phyloP scores from a whole-genome alignment of 2,113 vertebrate species.

The Tupaia tana region DNA sequence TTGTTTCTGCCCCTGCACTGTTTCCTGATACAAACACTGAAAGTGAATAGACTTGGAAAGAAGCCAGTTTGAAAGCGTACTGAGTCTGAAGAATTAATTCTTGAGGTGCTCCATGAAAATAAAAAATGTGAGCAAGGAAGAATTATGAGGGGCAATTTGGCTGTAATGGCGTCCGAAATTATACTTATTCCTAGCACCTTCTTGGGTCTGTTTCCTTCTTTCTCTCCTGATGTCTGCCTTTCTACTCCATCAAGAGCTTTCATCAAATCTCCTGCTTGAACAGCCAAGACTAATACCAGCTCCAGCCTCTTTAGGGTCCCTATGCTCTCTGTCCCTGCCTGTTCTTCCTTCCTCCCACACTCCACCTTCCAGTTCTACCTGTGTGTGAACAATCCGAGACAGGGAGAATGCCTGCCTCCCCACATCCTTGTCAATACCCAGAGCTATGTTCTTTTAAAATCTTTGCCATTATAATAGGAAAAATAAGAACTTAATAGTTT shows the following conservation, averaged over 20 bases:
- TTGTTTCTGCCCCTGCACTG: background rate
- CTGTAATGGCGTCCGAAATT: background rate
- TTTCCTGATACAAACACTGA: background rate
- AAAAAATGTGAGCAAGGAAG: background rate
- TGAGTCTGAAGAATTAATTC: conserved; percentile 7
- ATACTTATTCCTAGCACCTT: background rate
- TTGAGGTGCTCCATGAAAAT: background rate
- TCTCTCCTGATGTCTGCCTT: background rate
- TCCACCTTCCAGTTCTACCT: background rate
- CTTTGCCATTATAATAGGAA: background rate
- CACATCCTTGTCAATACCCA: background rate
- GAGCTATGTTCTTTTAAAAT: background rate
- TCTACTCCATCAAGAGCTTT: background rate
- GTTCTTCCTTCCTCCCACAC: background rate
- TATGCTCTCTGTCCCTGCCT: background rate
- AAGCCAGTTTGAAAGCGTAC: background rate
- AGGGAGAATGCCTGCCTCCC: background rate
- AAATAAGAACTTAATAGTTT: conserved; percentile 16
- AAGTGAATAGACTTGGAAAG: conserved; percentile 4
- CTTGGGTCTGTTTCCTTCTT: background rate
- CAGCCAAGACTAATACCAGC: background rate
- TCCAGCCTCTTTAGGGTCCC: background rate
- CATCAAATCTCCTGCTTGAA: background rate
- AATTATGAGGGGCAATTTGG: background rate
- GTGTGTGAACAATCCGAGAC: background rate